phyloP scores from a whole-genome alignment of 2,797 vertebrate species.

The Pseudomugil tenellus region DNA sequence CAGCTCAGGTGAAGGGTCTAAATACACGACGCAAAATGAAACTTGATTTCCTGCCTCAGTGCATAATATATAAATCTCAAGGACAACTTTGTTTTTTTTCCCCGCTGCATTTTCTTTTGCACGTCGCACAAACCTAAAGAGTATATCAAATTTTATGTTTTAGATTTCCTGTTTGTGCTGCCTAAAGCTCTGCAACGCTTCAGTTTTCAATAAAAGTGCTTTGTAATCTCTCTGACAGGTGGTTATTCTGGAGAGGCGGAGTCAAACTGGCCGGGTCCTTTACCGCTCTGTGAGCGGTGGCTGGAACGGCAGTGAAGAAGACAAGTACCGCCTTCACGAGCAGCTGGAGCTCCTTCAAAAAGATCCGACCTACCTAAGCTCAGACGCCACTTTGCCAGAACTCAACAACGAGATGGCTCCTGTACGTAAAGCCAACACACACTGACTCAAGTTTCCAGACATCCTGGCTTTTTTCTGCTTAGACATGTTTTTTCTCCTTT shows the following conservation, averaged over 20 bases:
- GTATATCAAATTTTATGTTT: constrained; percentile 26
- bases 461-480: background rate
- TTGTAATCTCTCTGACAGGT: constrained; percentile 81
- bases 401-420: constrained; percentile 93
- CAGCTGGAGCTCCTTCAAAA: constrained; percentile 90
- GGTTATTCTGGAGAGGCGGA: constrained; percentile 91
- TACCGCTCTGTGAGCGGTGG: constrained; percentile 86
- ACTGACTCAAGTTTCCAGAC: background rate
- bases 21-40: constrained; percentile 10
- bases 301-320: constrained; percentile 92
- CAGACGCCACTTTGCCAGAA: constrained; percentile 87
- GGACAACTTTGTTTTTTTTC: constrained; percentile 5
- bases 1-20: constrained; percentile 75
- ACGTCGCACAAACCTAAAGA: constrained; percentile 1
- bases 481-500: constrained; percentile 8
- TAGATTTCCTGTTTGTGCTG: constrained; percentile 20
- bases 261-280: constrained; percentile 84
- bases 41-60: background rate
- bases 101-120: background rate
- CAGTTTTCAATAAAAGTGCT: constrained; percentile 33
- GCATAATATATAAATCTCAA: constrained; percentile 5
- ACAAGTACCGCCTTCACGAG: constrained; percentile 87
- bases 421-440: constrained; percentile 74
- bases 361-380: constrained; percentile 87
- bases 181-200: constrained; percentile 8